Conservation (phyloP, 2,888 invertebrate genomes). For the Sinopyrophorus schimmeli region DNA sequence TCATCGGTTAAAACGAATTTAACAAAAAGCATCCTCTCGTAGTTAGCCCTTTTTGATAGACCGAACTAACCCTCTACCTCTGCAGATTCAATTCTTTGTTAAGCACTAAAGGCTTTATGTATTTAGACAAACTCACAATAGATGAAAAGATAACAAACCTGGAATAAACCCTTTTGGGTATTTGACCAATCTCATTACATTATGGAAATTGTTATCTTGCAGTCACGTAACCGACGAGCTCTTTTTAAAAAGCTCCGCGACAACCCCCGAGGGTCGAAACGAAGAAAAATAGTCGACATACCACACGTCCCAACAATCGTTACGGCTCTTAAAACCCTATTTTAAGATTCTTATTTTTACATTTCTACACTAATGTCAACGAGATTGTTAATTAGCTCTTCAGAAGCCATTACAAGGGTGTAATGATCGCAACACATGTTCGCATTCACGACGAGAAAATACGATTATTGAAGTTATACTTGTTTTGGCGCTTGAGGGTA, state of each 20-base stretch:
- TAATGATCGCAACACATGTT: too few relatives aligned
- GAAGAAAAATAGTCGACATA: too few relatives aligned
- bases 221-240: slow-evolving; percentile 16
- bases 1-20: slow-evolving; percentile 36
- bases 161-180: slow-evolving; percentile 45
- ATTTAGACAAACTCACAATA: slow-evolving; percentile 41
- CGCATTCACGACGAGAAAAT: too few relatives aligned
- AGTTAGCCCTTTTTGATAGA: slow-evolving; percentile 30
- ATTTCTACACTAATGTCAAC: too few relatives aligned
- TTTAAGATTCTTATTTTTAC: too few relatives aligned
- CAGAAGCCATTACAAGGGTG: too few relatives aligned
- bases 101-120: slow-evolving; percentile 41
- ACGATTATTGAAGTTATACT: too few relatives aligned
- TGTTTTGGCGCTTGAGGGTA: too few relatives aligned
- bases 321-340: too few relatives aligned
- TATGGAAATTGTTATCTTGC: slow-evolving; percentile 47
- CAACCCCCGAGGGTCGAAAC: too few relatives aligned
- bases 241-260: slow-evolving; percentile 5
- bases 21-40: slow-evolving; percentile 38
- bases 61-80: slow-evolving; percentile 33
- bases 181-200: slow-evolving; percentile 50
- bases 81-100: slow-evolving; percentile 30
- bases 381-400: too few relatives aligned
- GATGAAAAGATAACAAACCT: slow-evolving; percentile 44
- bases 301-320: too few relatives aligned